phyloP scores from a whole-genome alignment of 2,113 vertebrate species.

The Laticauda laticaudata region DNA sequence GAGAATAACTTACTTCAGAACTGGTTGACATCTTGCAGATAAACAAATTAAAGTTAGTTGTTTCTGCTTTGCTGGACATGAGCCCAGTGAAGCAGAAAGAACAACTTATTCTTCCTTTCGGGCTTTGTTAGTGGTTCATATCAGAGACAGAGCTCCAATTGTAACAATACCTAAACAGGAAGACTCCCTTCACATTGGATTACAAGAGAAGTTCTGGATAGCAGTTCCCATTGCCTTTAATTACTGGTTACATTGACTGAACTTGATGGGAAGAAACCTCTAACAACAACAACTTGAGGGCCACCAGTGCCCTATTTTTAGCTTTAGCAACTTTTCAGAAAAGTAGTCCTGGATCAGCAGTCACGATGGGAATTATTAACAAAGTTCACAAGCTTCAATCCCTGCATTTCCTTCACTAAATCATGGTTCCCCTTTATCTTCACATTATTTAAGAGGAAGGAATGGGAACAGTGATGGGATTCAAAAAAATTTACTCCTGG shows the following conservation, averaged over 20 bases:
- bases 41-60: background rate
- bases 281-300: background rate
- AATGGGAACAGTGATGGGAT: background rate
- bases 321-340: background rate
- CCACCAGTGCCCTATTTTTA: background rate
- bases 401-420: background rate
- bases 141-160: background rate
- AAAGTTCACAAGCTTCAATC: background rate
- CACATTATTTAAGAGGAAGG: background rate
- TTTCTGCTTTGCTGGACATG: background rate
- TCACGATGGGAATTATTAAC: background rate
- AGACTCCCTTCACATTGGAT: background rate
- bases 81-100: background rate
- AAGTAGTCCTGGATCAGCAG: background rate
- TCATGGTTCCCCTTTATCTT: background rate
- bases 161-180: background rate
- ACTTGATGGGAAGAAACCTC: background rate
- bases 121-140: background rate
- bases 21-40: background rate
- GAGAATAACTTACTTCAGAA: background rate
- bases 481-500: no score
- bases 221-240: background rate
- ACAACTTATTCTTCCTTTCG: background rate
- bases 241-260: background rate
- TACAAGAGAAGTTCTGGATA: background rate